These are phyloP conservation scores for Microplitis demolitor DNA, from an alignment of 1,140 invertebrate genomes.

Conservation along the genomic window DNA sequence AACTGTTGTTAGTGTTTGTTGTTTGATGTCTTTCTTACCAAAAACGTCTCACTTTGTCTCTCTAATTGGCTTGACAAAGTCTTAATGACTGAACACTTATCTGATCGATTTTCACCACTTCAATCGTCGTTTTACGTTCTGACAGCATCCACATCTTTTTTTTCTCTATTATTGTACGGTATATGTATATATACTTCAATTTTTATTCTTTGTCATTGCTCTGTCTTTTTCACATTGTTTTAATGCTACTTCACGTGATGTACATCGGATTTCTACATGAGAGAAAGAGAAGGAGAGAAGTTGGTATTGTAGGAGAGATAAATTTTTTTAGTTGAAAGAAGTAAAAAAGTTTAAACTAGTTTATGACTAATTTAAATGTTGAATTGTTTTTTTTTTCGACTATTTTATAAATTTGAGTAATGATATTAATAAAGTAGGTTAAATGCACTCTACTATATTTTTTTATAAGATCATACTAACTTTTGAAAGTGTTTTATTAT, in stretches of 20 bases:
- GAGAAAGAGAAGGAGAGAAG: no score
- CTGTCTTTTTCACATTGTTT: not conserved
- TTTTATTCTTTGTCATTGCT: not conserved
- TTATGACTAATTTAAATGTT: no score
- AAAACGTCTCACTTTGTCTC: constrained; percentile 1
- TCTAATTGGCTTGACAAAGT: constrained; percentile 37
- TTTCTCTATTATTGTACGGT: not conserved
- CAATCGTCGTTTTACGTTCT: constrained; percentile 11
- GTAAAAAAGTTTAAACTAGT: no score
- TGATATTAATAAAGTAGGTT: no score
- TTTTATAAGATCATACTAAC: no score
- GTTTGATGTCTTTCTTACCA: constrained; percentile 7
- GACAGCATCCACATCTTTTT: constrained; percentile 14
- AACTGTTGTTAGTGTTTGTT: constrained; percentile 8
- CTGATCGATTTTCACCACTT: constrained; percentile 33
- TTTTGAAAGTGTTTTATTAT: no score
- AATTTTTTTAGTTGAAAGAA: no score
- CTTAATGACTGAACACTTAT: constrained; percentile 36
- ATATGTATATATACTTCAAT: not conserved
- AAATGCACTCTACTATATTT: no score
- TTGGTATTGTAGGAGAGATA: no score
- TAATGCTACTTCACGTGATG: not conserved
- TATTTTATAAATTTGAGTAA: no score
- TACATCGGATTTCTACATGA: no score
- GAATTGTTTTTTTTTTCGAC: no score